phyloP scores from a whole-genome alignment of 2,888 invertebrate species.

The Tetrapedia diversipes region DNA sequence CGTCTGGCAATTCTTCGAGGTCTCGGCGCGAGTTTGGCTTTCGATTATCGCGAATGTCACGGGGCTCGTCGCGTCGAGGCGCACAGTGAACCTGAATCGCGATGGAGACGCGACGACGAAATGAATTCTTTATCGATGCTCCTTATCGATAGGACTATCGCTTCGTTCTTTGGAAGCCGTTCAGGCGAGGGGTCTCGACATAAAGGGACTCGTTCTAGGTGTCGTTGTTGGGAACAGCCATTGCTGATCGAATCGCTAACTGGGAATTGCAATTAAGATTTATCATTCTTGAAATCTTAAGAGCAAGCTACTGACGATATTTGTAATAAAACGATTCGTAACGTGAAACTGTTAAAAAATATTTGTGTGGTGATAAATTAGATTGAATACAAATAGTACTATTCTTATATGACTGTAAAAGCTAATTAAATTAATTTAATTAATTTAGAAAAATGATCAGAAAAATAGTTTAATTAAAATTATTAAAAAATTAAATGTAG shows the following conservation, averaged over 20 bases:
- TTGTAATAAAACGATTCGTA: too few species aligned
- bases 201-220: background rate
- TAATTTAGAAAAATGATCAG: too few species aligned
- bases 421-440: too few species aligned
- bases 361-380: too few species aligned
- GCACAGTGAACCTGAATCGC: background rate
- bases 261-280: background rate
- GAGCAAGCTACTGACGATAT: too few species aligned
- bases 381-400: too few species aligned
- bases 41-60: conserved; percentile 6
- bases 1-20: background rate
- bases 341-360: too few species aligned
- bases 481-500: too few species aligned
- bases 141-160: conserved; percentile 13
- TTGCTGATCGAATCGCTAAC: background rate
- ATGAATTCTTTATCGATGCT: conserved; percentile 26
- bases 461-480: too few species aligned
- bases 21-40: background rate
- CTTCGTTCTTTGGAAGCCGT: background rate
- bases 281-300: too few species aligned
- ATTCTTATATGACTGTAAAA: too few species aligned
- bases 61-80: background rate
- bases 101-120: background rate
- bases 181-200: background rate
- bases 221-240: background rate